Percentiles rank a stretch among this genome's conserved stretches.
Conservation (phyloP, 1,140 invertebrate genomes). For the Schlechtendalia chinensis region DNA sequence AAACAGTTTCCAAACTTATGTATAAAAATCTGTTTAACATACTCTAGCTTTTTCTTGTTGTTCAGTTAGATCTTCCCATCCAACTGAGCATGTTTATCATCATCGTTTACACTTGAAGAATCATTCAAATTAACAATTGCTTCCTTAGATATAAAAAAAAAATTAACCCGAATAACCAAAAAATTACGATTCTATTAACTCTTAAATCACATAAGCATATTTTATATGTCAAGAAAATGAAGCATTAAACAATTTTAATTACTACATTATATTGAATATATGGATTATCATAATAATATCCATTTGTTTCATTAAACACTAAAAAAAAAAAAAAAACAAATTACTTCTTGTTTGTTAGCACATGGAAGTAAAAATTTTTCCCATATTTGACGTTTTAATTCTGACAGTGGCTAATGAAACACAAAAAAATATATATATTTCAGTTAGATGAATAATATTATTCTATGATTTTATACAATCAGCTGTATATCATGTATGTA, state of each 20-base stretch:
- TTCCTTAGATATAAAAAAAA: background rate
- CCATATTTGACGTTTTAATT: slow-evolving; percentile 25
- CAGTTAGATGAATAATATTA: background rate
- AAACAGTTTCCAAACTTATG: background rate
- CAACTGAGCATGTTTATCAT: slow-evolving; percentile 28
- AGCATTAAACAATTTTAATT: too few relatives aligned
- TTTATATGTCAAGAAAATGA: too few relatives aligned
- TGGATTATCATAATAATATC: too few relatives aligned
- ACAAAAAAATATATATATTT: background rate
- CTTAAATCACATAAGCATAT: too few relatives aligned
- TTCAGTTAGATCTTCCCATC: slow-evolving; percentile 47
- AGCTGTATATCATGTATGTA: too few relatives aligned
- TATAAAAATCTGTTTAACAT: background rate
- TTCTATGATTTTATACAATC: too few relatives aligned
- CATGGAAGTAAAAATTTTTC: background rate
- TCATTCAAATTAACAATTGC: slow-evolving; percentile 11
- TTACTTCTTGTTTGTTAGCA: slow-evolving; percentile 11
- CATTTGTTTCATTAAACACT: background rate
- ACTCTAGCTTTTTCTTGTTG: slow-evolving; percentile 48
- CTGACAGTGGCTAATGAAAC: slow-evolving; percentile 5
- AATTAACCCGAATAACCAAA: too few relatives aligned
- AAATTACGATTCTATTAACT: too few relatives aligned
- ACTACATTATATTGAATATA: too few relatives aligned
- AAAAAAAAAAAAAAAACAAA: background rate
- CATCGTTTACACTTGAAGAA: background rate